A percentile compares a stretch with the other conserved stretches of the same genome.
These are phyloP conservation scores for Otolemur garnettii DNA, from an alignment of 2,113 vertebrate species.

Conservation along the genomic window DNA sequence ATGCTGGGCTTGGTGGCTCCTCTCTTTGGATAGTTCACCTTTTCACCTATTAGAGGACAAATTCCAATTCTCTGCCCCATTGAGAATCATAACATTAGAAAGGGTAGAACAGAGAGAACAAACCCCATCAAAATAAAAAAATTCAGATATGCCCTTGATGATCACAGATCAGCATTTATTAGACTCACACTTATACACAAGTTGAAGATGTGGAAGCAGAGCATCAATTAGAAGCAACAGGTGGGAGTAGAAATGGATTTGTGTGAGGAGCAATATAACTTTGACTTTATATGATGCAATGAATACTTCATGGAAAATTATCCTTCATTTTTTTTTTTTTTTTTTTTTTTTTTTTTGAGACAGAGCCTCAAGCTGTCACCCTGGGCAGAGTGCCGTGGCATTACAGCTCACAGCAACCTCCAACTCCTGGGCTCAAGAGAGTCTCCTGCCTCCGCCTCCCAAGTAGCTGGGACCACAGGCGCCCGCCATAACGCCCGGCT, in stretches of 20 bases:
- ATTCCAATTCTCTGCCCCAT: background rate
- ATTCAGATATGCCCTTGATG: conserved; percentile 74
- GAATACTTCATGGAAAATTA: conserved; percentile 76
- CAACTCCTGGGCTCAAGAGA: too few relatives aligned
- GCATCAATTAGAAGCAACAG: conserved; percentile 76
- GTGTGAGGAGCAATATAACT: conserved; percentile 76
- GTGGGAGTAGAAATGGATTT: conserved; percentile 66
- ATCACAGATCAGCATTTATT: conserved; percentile 72
- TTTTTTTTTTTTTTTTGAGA: too few relatives aligned
- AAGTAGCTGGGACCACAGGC: too few relatives aligned
- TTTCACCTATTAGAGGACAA: conserved; percentile 26
- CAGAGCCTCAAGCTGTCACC: too few relatives aligned
- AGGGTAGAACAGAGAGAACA: conserved; percentile 23
- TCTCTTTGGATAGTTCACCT: background rate
- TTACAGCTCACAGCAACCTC: too few relatives aligned
- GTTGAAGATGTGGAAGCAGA: conserved; percentile 75
- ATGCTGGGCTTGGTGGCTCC: background rate
- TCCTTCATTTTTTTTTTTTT: conserved; percentile 49
- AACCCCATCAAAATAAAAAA: conserved; percentile 71
- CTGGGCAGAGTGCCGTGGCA: too few relatives aligned
- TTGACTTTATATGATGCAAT: conserved; percentile 66
- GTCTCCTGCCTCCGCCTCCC: too few relatives aligned
- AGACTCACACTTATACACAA: conserved; percentile 73
- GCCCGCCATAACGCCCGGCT: too few relatives aligned
- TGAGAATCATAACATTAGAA: conserved; percentile 57